These are phyloP conservation scores for Oryctes rhinoceros DNA, from an alignment of 1,140 invertebrate genomes.

Conservation along the genomic window DNA sequence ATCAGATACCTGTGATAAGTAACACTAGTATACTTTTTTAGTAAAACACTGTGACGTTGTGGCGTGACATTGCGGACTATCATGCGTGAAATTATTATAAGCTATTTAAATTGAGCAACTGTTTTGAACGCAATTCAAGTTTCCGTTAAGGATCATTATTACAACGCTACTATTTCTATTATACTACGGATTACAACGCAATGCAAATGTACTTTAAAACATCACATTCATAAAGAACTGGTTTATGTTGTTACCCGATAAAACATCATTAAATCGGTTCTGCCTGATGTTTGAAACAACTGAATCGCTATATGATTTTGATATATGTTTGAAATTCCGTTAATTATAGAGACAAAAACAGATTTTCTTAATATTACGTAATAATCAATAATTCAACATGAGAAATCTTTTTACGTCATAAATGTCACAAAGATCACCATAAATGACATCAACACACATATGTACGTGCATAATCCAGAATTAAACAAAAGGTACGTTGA, in stretches of 20 bases:
- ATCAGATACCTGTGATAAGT: too few relatives aligned
- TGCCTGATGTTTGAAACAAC: too few relatives aligned
- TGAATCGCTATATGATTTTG: too few relatives aligned
- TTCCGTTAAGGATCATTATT: slow-evolving; percentile 13
- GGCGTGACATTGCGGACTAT: slow-evolving; percentile 13
- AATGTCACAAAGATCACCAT: background rate
- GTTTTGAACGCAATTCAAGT: background rate
- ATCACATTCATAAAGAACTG: too few relatives aligned
- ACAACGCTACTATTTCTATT: background rate
- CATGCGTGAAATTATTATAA: slow-evolving; percentile 22
- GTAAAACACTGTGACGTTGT: background rate
- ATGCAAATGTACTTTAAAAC: background rate
- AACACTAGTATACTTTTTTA: too few relatives aligned
- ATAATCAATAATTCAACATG: too few relatives aligned
- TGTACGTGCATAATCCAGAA: slow-evolving; percentile 3
- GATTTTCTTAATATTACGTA: too few relatives aligned
- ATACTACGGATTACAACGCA: too few relatives aligned
- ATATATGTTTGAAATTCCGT: too few relatives aligned
- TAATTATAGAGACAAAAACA: too few relatives aligned
- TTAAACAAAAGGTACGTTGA: slow-evolving; percentile 27
- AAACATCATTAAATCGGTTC: too few relatives aligned
- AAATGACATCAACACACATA: slow-evolving; percentile 12
- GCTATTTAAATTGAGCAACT: slow-evolving; percentile 28
- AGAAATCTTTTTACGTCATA: background rate
- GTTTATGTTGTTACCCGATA: too few relatives aligned